Evolutionary conservation across 2,113 vertebrate genomes (phyloP).

Genomic region (Silurus asotus): DNA sequence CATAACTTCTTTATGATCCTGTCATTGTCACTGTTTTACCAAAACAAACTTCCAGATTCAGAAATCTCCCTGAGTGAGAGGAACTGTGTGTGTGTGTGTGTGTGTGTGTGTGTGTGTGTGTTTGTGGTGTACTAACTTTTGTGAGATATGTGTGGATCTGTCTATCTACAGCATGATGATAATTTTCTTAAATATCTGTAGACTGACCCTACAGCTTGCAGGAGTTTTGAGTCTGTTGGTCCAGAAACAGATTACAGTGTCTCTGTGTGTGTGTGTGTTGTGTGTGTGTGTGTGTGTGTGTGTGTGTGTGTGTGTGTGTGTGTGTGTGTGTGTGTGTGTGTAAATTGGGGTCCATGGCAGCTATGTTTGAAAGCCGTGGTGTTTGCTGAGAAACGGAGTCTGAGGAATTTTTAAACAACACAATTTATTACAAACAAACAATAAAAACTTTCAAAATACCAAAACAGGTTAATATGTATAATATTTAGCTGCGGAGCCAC

Average conservation of each 20-base stretch:
- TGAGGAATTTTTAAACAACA: neutral
- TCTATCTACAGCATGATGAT: too few relatives aligned
- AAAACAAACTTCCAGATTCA: neutral
- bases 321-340: too few relatives aligned
- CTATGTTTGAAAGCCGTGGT: too few relatives aligned
- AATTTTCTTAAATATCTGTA: neutral
- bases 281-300: too few relatives aligned
- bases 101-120: neutral
- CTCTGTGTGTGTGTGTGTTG: neutral
- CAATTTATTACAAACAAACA: neutral
- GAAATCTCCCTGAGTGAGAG: neutral
- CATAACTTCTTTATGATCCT: conserved; percentile 81
- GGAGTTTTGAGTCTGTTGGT: neutral
- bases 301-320: too few relatives aligned
- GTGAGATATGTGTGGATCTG: too few relatives aligned
- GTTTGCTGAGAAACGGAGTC: too few relatives aligned
- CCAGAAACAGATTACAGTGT: neutral
- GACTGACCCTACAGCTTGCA: neutral
- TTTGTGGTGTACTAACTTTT: neutral
- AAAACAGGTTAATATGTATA: neutral
- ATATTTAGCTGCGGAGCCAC: neutral
- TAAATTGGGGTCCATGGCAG: too few relatives aligned
- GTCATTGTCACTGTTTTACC: too few relatives aligned
- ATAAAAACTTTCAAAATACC: neutral
- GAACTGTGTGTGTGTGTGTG: neutral